A percentile compares a stretch with the other conserved stretches of the same genome.
Conservation (phyloP, 2,888 invertebrate species). For the Acleris holmiana region DNA sequence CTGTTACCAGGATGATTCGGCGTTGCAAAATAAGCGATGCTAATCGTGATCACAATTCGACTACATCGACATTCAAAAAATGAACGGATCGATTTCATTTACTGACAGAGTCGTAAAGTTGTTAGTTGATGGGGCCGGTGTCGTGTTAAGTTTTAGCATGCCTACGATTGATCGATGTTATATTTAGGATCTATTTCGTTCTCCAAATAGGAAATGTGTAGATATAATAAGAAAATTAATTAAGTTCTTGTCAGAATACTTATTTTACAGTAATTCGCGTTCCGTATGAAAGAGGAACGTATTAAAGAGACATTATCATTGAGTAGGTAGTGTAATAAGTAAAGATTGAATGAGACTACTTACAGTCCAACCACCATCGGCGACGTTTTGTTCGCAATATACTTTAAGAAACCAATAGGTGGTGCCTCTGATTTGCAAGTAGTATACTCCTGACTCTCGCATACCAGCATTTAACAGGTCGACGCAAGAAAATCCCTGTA, state of each 20-base stretch:
- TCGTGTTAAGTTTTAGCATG: background rate
- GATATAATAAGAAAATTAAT: too few relatives aligned
- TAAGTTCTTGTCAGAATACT: too few relatives aligned
- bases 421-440: slow-evolving; percentile 94
- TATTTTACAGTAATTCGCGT: too few relatives aligned
- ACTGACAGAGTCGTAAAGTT: slow-evolving; percentile 26
- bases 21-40: slow-evolving; percentile 30
- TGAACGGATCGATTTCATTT: slow-evolving; percentile 13
- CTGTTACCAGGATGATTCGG: slow-evolving; percentile 13
- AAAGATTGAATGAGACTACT: slow-evolving; percentile 57
- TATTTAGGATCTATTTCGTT: too few relatives aligned
- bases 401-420: slow-evolving; percentile 97
- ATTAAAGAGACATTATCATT: too few relatives aligned
- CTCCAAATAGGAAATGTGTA: too few relatives aligned
- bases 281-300: too few relatives aligned
- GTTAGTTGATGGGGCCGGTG: slow-evolving; percentile 10
- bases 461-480: slow-evolving; percentile 94
- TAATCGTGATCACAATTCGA: slow-evolving; percentile 30
- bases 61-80: slow-evolving; percentile 19
- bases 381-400: slow-evolving; percentile 94
- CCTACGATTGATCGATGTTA: too few relatives aligned
- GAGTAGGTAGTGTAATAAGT: too few relatives aligned
- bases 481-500: slow-evolving; percentile 94
- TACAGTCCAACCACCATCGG: slow-evolving; percentile 97
- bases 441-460: slow-evolving; percentile 94